Evolutionary conservation across 1,140 invertebrate species (phyloP).

Genomic region (Lanistes nyassanus): DNA sequence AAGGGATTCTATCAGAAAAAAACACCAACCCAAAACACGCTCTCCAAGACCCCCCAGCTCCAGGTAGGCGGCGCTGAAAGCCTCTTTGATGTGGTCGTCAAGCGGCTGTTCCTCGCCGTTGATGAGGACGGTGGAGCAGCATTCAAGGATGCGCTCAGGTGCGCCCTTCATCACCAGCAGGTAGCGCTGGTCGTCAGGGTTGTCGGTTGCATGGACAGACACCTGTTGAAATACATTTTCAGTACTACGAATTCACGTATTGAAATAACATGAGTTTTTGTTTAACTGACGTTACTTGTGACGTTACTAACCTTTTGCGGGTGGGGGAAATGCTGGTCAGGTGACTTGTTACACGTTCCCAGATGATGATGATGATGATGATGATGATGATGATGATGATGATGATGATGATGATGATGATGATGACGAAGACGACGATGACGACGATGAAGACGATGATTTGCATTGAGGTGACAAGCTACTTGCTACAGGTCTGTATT

Average conservation of each 20-base stretch:
- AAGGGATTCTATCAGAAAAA: background rate
- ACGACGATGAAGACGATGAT: no score
- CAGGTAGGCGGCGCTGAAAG: slow-evolving; percentile 98
- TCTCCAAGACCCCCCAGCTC: slow-evolving; percentile 98
- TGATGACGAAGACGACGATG: background rate
- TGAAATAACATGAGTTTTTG: background rate
- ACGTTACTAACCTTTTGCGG: background rate
- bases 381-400: background rate
- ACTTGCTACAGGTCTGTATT: no score
- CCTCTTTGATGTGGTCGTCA: slow-evolving; percentile 96
- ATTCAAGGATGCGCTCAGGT: slow-evolving; percentile 96
- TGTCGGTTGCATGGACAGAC: slow-evolving; percentile 95
- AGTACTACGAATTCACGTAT: background rate
- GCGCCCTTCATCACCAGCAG: slow-evolving; percentile 99
- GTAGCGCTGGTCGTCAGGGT: slow-evolving; percentile 88
- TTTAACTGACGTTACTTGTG: slow-evolving; percentile 92
- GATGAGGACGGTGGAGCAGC: slow-evolving; percentile 95
- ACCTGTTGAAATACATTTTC: slow-evolving; percentile 71
- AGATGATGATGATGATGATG: background rate
- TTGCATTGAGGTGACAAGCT: no score
- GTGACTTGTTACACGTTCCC: background rate
- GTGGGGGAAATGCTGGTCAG: background rate
- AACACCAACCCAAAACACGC: slow-evolving; percentile 83
- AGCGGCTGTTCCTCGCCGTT: slow-evolving; percentile 94
- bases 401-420: background rate